A percentile compares a stretch with the other conserved stretches of the same genome.
phyloP scores from a whole-genome alignment of 2,113 vertebrate species.

The Chascanopsetta lugubris region DNA sequence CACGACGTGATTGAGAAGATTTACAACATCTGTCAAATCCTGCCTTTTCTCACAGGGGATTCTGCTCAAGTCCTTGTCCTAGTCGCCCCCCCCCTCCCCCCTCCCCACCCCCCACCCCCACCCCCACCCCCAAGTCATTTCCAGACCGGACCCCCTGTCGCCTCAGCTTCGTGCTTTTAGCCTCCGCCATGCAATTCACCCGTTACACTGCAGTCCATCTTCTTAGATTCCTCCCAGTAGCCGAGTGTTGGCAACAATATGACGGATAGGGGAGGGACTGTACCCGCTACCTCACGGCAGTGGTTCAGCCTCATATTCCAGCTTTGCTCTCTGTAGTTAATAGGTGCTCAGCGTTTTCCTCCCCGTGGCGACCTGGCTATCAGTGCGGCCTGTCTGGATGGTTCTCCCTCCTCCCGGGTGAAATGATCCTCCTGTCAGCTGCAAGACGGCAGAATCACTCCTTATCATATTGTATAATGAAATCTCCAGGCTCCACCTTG shows the following conservation, averaged over 20 bases:
- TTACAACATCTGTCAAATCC: conserved; percentile 69
- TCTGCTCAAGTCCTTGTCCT: conserved; percentile 55
- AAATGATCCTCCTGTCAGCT: conserved; percentile 65
- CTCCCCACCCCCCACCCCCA: too few relatives aligned
- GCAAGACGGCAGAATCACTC: conserved; percentile 56
- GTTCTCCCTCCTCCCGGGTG: conserved; percentile 49
- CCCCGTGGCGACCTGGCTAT: conserved; percentile 65
- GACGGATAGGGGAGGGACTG: conserved; percentile 51
- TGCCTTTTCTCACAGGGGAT: conserved; percentile 62
- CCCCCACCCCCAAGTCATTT: conserved; percentile 27
- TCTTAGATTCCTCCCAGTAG: conserved; percentile 55
- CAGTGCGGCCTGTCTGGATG: conserved; percentile 44
- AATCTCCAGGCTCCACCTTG: conserved; percentile 54
- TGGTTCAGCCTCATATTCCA: conserved; percentile 62
- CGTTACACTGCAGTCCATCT: conserved; percentile 31
- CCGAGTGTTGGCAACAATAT: conserved; percentile 60
- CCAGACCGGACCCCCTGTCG: conserved; percentile 38
- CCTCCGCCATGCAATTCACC: conserved; percentile 34
- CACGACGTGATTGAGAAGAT: conserved; percentile 53
- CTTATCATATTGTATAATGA: conserved; percentile 69
- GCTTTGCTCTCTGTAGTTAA: conserved; percentile 67
- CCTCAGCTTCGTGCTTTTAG: conserved; percentile 20
- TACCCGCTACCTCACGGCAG: conserved; percentile 56
- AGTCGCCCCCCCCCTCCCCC: conserved; percentile 3
- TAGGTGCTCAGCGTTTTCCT: conserved; percentile 65